Base-by-base conservation (phyloP, 2,888 invertebrate genomes). In the Macaria notata region DNA sequence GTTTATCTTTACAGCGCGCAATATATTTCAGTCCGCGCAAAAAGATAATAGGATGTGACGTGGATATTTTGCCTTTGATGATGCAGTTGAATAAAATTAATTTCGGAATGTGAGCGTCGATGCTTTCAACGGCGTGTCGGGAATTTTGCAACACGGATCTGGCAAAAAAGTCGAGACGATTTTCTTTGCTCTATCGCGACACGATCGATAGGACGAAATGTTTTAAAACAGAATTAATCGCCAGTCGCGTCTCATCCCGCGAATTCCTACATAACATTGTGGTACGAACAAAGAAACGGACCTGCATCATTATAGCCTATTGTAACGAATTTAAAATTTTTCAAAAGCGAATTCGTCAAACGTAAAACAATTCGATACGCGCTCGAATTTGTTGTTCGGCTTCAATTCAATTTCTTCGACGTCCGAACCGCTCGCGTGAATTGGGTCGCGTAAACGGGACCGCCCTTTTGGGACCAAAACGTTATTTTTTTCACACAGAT, bases 291-390 rank as follows among this genome's bases (percentile, higher is more conserved):
- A 91, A 88, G 87, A 86, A 88, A 76, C 78, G 75, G 78, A 73
- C 81, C 86, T 82, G 86, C 87, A 83, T 91, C 89, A 89, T 91
- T 90, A 91, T 88, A 75, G 79, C 78, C 90, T 89, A 91, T 91
- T 90, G 91, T 88, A 79, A 72, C 82, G 76, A 84, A 85, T 88
- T 88, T 81, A 69, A 86, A 88, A 87, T 84, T 88, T 90, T 82
- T 78, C 70, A 88, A 89, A 88, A 86, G 84, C 83, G 88, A 88
- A 88, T 86, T 86, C 89, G 88, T 86, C 88, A 89, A 89, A 88
- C 86, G 87, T 91, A 90, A 91, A 91, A 91, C 90, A 91, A 91
- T 91, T 91, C 90, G 91, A 91, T 88, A 91, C 91, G 91, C 90
- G 86, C 90, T 88, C 78, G 84, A 87, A 86, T 90, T 88, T 87